phyloP scores from a whole-genome alignment of 1,140 invertebrate genomes.

The Cydia pomonella region DNA sequence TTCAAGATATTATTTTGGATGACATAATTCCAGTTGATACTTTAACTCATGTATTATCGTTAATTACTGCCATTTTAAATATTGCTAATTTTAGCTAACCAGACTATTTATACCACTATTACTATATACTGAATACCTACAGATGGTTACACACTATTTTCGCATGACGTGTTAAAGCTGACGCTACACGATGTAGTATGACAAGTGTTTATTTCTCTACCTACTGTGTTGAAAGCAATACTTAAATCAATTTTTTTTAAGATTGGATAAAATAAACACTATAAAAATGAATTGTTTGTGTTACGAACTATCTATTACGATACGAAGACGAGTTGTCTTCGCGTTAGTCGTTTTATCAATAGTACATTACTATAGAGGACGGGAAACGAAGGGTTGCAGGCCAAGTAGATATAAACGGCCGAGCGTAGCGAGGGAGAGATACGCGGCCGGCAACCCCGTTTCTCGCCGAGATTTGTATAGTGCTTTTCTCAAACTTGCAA shows the following conservation, averaged over 20 bases:
- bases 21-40: too few species aligned
- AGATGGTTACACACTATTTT: not conserved
- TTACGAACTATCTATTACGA: not conserved
- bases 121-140: not conserved
- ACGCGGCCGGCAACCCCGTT: too few species aligned
- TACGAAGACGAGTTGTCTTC: not conserved
- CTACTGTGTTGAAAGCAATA: not conserved
- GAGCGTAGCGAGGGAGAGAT: too few species aligned
- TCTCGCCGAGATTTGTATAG: too few species aligned
- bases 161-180: constrained; percentile 12
- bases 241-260: not conserved
- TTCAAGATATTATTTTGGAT: not conserved
- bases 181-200: not conserved
- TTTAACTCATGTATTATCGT: too few species aligned
- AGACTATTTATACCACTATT: not conserved
- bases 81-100: not conserved
- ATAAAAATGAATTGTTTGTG: not conserved
- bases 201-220: not conserved
- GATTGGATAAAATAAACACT: not conserved
- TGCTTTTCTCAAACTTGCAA: too few species aligned
- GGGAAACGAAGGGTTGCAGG: too few species aligned
- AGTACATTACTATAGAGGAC: too few species aligned
- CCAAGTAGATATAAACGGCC: too few species aligned
- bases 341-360: not conserved
- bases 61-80: too few species aligned